Evolutionary conservation across 2,113 vertebrate genomes (phyloP).

Genomic region (Chionomys nivalis): DNA sequence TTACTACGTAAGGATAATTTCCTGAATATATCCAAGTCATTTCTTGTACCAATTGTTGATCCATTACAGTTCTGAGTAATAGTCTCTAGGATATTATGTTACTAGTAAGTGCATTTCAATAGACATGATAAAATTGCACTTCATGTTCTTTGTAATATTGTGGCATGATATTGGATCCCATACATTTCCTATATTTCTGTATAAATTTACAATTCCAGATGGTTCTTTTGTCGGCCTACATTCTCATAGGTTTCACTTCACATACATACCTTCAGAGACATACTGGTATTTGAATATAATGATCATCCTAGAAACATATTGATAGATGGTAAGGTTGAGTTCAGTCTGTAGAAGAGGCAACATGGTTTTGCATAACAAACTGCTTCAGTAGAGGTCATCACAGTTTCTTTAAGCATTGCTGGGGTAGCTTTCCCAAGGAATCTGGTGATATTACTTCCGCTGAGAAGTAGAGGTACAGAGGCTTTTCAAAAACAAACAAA

Average conservation of each 20-base stretch:
- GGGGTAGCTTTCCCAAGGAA: neutral
- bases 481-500: neutral
- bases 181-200: neutral
- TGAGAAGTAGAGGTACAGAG: neutral
- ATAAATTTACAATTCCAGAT: neutral
- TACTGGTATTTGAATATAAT: neutral
- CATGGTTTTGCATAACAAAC: neutral
- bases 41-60: neutral
- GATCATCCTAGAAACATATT: neutral
- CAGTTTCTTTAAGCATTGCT: neutral
- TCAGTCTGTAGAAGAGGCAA: neutral
- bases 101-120: neutral
- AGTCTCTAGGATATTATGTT: neutral
- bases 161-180: neutral
- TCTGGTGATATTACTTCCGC: neutral
- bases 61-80: neutral
- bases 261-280: neutral
- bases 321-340: neutral
- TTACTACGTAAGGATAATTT: neutral
- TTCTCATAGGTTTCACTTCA: neutral
- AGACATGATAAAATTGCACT: neutral
- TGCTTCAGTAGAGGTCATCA: neutral
- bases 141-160: neutral
- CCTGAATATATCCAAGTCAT: neutral
- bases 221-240: neutral